Percentiles rank a stretch among this genome's conserved stretches.
Conservation (phyloP, 2,797 vertebrate genomes). For the Dendrocincla fuliginosa region DNA sequence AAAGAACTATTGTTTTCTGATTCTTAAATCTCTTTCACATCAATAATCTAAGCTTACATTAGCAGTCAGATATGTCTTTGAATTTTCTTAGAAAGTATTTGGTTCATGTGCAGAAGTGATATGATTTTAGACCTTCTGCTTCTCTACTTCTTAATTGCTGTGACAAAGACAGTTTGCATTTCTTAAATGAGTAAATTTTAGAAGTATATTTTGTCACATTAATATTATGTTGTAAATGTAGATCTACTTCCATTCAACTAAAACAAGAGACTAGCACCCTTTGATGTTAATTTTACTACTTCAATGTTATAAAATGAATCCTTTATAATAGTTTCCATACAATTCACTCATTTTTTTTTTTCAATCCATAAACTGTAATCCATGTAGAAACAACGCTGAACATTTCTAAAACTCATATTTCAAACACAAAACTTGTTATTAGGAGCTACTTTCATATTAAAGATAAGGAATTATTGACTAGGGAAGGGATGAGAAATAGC, state of each 20-base stretch:
- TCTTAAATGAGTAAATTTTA: constrained; percentile 5
- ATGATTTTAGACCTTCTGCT: constrained; percentile 14
- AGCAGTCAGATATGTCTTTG: constrained; percentile 5
- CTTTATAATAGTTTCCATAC: not conserved
- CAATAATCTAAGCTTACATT: constrained; percentile 11
- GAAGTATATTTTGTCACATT: not conserved
- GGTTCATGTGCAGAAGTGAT: not conserved
- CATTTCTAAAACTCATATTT: not conserved
- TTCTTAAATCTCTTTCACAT: constrained; percentile 25
- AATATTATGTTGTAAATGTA: not conserved
- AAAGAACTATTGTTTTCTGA: constrained; percentile 52
- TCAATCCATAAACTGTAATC: not conserved
- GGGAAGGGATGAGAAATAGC: not conserved
- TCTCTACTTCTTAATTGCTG: constrained; percentile 1
- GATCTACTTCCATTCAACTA: not conserved
- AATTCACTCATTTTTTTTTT: not conserved
- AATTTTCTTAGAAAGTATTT: constrained; percentile 3
- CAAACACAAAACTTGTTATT: not conserved
- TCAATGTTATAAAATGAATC: not conserved
- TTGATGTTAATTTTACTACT: not conserved
- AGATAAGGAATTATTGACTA: constrained; percentile 47
- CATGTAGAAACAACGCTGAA: not conserved
- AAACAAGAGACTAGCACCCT: not conserved
- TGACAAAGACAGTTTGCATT: not conserved
- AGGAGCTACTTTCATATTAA: constrained; percentile 21